phyloP scores from a whole-genome alignment of 2,888 invertebrate genomes.

The Ormyrus pomaceus region DNA sequence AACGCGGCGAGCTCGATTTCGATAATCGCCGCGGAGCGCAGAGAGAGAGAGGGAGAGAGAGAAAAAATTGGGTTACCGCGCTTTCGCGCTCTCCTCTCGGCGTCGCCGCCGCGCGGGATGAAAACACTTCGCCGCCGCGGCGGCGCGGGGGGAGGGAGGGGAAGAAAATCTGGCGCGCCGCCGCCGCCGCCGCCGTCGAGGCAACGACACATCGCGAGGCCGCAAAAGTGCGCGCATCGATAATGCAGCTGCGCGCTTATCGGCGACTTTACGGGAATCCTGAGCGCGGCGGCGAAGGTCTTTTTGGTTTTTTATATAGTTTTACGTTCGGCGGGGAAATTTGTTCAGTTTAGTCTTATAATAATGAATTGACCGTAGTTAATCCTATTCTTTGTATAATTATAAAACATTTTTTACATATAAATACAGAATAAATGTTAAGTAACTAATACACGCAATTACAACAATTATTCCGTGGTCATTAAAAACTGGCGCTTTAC shows the following conservation, averaged over 20 bases:
- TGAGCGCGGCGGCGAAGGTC: neutral
- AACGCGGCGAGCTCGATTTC: too few species aligned
- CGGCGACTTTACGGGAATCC: constrained; percentile 31
- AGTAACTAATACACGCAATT: too few species aligned
- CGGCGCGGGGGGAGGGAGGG: neutral
- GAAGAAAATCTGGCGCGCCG: neutral
- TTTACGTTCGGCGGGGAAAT: too few species aligned
- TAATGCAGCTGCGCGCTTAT: constrained; percentile 62
- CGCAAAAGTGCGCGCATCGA: constrained; percentile 68
- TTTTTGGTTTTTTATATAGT: neutral
- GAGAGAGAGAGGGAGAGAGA: neutral
- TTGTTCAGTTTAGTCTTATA: too few species aligned
- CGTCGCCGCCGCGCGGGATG: neutral
- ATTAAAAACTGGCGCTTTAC: too few species aligned
- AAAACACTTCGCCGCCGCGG: neutral
- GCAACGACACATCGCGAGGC: constrained; percentile 64
- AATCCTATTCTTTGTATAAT: too few species aligned
- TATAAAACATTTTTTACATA: too few species aligned
- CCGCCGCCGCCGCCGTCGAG: constrained; percentile 18
- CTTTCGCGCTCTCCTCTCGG: too few species aligned
- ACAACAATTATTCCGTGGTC: too few species aligned
- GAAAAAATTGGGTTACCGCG: constrained; percentile 40
- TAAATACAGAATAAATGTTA: too few species aligned
- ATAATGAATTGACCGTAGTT: too few species aligned
- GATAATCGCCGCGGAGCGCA: too few species aligned